Evolutionary conservation across 2,113 vertebrate species (phyloP).

Genomic region (Acrocephalus arundinaceus): DNA sequence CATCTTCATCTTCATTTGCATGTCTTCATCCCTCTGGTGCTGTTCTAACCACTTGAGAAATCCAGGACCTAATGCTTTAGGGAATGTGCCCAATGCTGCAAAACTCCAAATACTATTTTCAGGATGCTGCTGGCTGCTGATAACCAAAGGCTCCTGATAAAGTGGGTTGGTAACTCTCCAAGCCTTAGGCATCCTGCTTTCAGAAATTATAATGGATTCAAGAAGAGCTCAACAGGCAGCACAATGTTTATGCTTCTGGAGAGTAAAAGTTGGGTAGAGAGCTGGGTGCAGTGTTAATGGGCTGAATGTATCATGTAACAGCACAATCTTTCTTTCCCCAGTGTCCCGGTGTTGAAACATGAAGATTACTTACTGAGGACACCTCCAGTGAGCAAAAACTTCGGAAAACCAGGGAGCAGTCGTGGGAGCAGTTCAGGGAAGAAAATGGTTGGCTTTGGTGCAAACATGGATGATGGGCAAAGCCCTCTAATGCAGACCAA

Average conservation of each 20-base stretch:
- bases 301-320: neutral
- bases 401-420: neutral
- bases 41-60: neutral
- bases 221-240: neutral
- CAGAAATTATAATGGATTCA: neutral
- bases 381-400: constrained; percentile 6
- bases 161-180: neutral
- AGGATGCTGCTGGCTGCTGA: neutral
- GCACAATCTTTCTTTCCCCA: constrained; percentile 6
- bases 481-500: neutral
- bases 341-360: constrained; percentile 9
- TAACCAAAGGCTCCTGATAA: neutral
- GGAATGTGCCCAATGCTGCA: neutral
- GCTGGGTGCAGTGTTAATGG: neutral
- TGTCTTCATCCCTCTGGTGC: neutral
- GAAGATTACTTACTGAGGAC: constrained; percentile 26
- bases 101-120: neutral
- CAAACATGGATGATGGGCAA: neutral
- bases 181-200: neutral
- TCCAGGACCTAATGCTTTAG: neutral
- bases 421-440: constrained; percentile 12
- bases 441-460: constrained; percentile 58
- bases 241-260: neutral
- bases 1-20: neutral
- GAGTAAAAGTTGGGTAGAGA: neutral